A percentile compares a stretch with the other conserved stretches of the same genome.
Evolutionary conservation across 2,797 vertebrate genomes (phyloP).

Genomic region (Oreonectes daqikongensis): DNA sequence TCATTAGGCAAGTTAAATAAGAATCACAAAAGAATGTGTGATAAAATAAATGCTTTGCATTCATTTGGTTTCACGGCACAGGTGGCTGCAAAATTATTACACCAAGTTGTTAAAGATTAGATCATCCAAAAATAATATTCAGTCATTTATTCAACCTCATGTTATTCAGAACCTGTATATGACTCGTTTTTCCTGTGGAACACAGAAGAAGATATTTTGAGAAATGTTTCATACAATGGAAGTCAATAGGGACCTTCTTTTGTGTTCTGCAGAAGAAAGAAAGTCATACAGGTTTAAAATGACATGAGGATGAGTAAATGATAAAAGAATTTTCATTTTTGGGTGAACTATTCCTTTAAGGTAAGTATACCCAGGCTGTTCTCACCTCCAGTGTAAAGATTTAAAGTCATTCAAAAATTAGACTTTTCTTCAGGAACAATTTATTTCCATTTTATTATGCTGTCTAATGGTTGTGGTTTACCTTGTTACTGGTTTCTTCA

Average conservation of each 20-base stretch:
- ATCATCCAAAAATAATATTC: too few relatives aligned
- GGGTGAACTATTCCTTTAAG: background rate
- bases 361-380: slow-evolving; percentile 63
- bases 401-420: background rate
- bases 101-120: slow-evolving; percentile 35
- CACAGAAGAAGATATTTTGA: too few relatives aligned
- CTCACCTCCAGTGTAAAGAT: slow-evolving; percentile 66
- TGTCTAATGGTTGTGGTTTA: slow-evolving; percentile 67
- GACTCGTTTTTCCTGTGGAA: too few relatives aligned
- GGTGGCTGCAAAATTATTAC: slow-evolving; percentile 51
- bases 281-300: too few relatives aligned
- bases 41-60: slow-evolving; percentile 64
- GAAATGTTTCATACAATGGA: too few relatives aligned
- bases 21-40: slow-evolving; percentile 63
- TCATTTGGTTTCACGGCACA: slow-evolving; percentile 58
- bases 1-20: slow-evolving; percentile 64
- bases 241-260: too few relatives aligned
- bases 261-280: too few relatives aligned
- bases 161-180: background rate
- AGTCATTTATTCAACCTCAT: too few relatives aligned
- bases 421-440: background rate
- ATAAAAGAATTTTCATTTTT: too few relatives aligned
- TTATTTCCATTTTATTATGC: slow-evolving; percentile 11
- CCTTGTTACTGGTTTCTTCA: slow-evolving; percentile 72
- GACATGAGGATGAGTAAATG: too few relatives aligned